A percentile compares a stretch with the other conserved stretches of the same genome.
Conservation (phyloP, 2,888 invertebrate genomes). For the Trichacis sp. region DNA sequence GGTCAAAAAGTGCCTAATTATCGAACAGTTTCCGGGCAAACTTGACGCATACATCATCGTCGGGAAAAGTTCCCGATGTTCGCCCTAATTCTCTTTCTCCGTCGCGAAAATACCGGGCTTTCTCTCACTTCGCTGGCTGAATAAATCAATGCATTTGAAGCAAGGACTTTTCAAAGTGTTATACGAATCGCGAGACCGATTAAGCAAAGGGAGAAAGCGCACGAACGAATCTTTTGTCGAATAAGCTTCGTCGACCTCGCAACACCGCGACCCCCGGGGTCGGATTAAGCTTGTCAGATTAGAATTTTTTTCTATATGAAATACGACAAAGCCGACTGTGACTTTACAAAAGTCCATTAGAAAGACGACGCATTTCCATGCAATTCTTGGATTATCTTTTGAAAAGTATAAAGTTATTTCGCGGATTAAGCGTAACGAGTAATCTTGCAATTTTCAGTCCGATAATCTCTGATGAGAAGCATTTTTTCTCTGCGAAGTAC, state of each 20-base stretch:
- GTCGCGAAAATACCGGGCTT: constrained; percentile 15
- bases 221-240: constrained; percentile 14
- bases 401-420: not conserved
- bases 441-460: not conserved
- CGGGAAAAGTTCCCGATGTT: no score
- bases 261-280: constrained; percentile 6
- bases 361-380: not conserved
- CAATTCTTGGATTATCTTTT: no score
- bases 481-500: not conserved
- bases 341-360: constrained; percentile 18
- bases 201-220: constrained; percentile 14
- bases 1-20: no score
- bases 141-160: constrained; percentile 29
- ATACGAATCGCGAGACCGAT: constrained; percentile 25
- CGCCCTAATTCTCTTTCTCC: no score
- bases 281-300: constrained; percentile 36
- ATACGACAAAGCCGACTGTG: constrained; percentile 31
- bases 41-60: no score
- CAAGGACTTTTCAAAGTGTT: constrained; percentile 30
- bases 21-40: no score
- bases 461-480: not conserved
- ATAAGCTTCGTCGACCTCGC: constrained; percentile 18
- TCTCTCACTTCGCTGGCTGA: constrained; percentile 13
- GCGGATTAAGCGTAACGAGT: not conserved
- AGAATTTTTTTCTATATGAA: constrained; percentile 26